Base-by-base conservation (phyloP, 2,113 vertebrate species). In the Merops nubicus region DNA sequence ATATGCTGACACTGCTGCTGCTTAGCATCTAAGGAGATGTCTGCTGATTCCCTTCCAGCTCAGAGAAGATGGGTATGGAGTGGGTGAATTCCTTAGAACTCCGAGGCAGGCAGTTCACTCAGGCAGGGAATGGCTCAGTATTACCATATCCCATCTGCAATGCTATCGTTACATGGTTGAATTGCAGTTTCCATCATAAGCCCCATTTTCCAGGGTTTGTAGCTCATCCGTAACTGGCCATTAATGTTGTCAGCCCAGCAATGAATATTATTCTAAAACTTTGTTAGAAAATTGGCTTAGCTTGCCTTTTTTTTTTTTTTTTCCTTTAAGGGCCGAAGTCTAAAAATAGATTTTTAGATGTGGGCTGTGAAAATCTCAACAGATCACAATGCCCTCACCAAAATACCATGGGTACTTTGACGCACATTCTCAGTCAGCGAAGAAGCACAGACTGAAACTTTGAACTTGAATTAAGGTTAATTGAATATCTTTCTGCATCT, bases 291-390 rank as follows among this genome's bases (percentile, higher is more conserved):
- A 93, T 65, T 56, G 51, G 73, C 53, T 69, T 91, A 75, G 69
- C 31, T 89, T 82, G 72, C n/a, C 2, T 33, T 42, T 28, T 74
- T 43, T 38, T 54, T 89, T 54, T 79, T 77, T 36, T 73, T 33
- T 63, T 48, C 22, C 47, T 95, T 91, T 51, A 76, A 87, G 54
- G 86, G 34, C 53, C 64, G 73, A 94, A 89, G 45, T 85, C 88
- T 91, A 92, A 93, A 95, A 93, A 95, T 91, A 89, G 72, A 80
- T 88, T 95, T 95, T 92, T 83, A 91, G 91, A 85, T 89, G 77
- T 47, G 88, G 64, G 63, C 86, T 90, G 88, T 92, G 82, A 91
- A 86, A 65, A 80, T 75, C 60, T 83, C 29, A 6, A 65, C 51
- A 95, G 73, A 95, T 83, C 19, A 1, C 80, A 80, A 47, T 96